A percentile compares a stretch with the other conserved stretches of the same genome.
phyloP scores from a whole-genome alignment of 2,888 invertebrate species.

The Microchrysa polita region DNA sequence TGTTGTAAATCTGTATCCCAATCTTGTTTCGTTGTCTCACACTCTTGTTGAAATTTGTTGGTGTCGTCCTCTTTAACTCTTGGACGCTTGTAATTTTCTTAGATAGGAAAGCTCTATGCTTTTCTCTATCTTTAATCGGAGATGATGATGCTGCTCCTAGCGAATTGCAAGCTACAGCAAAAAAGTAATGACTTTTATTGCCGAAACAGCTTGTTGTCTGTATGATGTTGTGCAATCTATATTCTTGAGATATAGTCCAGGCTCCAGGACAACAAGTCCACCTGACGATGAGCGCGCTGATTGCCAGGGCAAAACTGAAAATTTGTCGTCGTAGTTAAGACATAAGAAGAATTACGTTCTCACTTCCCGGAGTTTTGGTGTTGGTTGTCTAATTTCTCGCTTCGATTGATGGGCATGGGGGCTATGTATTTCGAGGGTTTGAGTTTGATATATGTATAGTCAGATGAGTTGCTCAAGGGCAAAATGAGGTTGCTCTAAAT shows the following conservation, averaged over 20 bases:
- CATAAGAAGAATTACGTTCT: not conserved
- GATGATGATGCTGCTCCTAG: not conserved
- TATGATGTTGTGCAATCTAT: not conserved
- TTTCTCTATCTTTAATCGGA: not conserved
- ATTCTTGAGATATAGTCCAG: not conserved
- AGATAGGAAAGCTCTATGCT: not conserved
- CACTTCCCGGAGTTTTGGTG: not conserved
- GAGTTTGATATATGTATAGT: too few relatives aligned
- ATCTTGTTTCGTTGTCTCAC: not conserved
- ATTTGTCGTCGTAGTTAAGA: conserved; percentile 1
- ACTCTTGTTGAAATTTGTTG: conserved; percentile 1
- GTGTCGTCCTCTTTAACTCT: not conserved
- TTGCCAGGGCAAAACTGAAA: not conserved
- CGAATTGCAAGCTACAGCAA: not conserved
- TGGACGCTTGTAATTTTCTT: not conserved
- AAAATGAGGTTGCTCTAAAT: too few relatives aligned
- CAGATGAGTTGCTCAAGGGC: too few relatives aligned
- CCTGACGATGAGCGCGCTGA: conserved; percentile 9
- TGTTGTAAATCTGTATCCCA: conserved; percentile 5
- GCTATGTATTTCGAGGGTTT: too few relatives aligned
- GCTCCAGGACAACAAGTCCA: not conserved
- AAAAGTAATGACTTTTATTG: conserved; percentile 28
- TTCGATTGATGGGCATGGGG: too few relatives aligned
- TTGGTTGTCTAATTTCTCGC: too few relatives aligned
- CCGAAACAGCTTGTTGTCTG: conserved; percentile 36